Conservation (phyloP, 2,888 invertebrate species). For the Euplexia lucipara region DNA sequence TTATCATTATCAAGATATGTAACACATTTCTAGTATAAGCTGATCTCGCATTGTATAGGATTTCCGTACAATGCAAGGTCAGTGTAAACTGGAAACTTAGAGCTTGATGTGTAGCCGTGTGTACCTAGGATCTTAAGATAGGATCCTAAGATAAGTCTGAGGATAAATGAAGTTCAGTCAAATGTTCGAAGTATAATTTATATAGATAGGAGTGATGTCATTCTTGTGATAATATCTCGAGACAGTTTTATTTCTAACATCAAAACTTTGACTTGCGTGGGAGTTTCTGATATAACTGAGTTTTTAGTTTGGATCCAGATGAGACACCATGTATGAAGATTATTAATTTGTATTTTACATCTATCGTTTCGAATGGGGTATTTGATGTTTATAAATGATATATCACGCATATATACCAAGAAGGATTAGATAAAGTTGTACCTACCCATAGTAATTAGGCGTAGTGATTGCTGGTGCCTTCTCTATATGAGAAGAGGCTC, state of each 20-base stretch:
- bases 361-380: not conserved
- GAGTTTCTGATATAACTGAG: constrained; percentile 22
- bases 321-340: constrained; percentile 6
- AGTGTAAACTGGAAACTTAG: too few relatives aligned
- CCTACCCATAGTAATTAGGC: too few relatives aligned
- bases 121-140: constrained; percentile 29
- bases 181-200: constrained; percentile 48
- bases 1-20: too few relatives aligned
- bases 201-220: constrained; percentile 38
- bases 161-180: constrained; percentile 37
- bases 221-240: constrained; percentile 41
- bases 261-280: constrained; percentile 49
- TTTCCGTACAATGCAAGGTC: too few relatives aligned
- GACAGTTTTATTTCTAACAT: constrained; percentile 42
- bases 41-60: too few relatives aligned
- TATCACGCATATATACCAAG: not conserved
- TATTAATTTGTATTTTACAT: constrained; percentile 9
- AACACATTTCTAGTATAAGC: too few relatives aligned
- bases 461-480: too few relatives aligned
- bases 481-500: too few relatives aligned
- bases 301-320: not conserved
- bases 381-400: too few relatives aligned
- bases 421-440: too few relatives aligned
- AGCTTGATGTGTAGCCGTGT: too few relatives aligned
- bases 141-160: constrained; percentile 21